Evolutionary conservation across 2,113 vertebrate species (phyloP).

Genomic region (Vombatus ursinus): DNA sequence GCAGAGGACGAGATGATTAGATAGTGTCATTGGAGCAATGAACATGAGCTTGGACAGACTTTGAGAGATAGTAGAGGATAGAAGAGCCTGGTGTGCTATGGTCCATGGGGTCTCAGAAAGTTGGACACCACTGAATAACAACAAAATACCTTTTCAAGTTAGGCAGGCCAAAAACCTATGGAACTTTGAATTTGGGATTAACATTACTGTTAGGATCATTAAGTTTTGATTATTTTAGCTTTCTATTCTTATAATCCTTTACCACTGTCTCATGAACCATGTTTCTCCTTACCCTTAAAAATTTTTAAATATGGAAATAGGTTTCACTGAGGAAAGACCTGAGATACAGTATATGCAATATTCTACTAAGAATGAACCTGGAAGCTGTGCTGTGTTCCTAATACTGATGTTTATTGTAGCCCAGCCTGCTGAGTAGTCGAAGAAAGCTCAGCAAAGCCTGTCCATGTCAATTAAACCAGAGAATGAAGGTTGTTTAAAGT

Average conservation of each 20-base stretch:
- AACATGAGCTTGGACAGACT: background rate
- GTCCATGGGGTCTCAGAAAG: background rate
- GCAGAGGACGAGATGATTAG: background rate
- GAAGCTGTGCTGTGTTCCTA: background rate
- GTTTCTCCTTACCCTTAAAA: background rate
- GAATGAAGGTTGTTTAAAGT: background rate
- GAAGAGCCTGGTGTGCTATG: background rate
- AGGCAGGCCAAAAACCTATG: background rate
- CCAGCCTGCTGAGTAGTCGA: background rate
- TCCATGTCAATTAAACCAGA: background rate
- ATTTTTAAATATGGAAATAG: background rate
- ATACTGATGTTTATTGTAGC: background rate
- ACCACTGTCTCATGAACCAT: background rate
- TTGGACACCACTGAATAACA: background rate
- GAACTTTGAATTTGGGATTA: background rate
- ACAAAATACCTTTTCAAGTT: background rate
- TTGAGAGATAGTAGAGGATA: background rate
- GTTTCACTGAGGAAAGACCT: background rate
- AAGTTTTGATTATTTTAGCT: background rate
- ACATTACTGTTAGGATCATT: background rate
- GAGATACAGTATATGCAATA: background rate
- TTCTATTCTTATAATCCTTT: background rate
- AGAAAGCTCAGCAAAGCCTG: background rate
- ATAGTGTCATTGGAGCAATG: background rate
- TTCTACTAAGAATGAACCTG: background rate